Evolutionary conservation across 2,113 vertebrate genomes (phyloP), one percentile per base, ranked within the genome.

Genomic region (Percina caprodes): DNA sequence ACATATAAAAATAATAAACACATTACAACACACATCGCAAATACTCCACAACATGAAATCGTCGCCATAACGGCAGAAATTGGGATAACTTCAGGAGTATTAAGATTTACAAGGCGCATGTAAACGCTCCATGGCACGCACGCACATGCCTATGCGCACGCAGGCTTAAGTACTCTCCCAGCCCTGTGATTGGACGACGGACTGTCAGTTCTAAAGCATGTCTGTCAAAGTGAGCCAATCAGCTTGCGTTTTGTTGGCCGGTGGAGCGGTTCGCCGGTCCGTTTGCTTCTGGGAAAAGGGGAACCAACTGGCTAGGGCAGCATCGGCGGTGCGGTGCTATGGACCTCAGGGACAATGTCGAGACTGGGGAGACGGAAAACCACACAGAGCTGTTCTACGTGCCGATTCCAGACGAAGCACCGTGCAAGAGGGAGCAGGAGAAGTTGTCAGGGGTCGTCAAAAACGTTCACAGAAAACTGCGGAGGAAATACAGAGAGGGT

Each of bases 401-500:
- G 69, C 87, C 87, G 19, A 91, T 90, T 15, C 90, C 91, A 0
- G 74, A 65, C 1, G 93, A 90, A 30, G 72, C 69, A 8, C 86
- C 90, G 52, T 73, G 26, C 58, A 92, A 96, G 85, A 87, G 93
- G 87, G 96, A 97, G 91, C 97, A 99, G 91, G 97, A 98, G 93
- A 98, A 98, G 92, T 95, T 99, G 86, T 98, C 98, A 0, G 97
- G 97, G 58, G 96, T 99, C 69, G 97, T 99, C 49, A 99, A 98
- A 91, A 97, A 95, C 92, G 97, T 99, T 67, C 98, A 99, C 93
- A 95, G 97, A 92, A 96, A 97, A 92, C 97, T 99, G 92, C 97
- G 98, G 89, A 97, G 95, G 94, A 99, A 99, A 95, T 99, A 98
- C 92, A 95, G 96, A 86, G 97, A 99, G 96, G 98, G 98, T 99